Evolutionary conservation across 2,113 vertebrate genomes (phyloP), one percentile per base, ranked within the genome.

Genomic region (Amazona guildingii): DNA sequence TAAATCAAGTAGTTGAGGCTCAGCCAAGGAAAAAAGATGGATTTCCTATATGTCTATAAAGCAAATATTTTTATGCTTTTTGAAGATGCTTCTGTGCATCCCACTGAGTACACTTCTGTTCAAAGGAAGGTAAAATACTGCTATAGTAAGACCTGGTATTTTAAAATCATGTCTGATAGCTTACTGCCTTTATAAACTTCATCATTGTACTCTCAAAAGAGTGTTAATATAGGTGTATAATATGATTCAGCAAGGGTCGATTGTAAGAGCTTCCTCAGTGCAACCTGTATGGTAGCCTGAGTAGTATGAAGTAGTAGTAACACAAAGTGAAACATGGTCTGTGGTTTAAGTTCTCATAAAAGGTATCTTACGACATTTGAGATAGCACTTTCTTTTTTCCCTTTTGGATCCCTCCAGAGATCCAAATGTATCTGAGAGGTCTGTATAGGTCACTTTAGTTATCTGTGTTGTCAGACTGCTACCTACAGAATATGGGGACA

Each of bases 1-100:
- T 96, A 94, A 91, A 92, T 78, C 83, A 77, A 69, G 67, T 76
- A 44, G 20, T 29, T 74, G 69, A 75, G n/a, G 86, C 86, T 90
- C 43, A 88, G 61, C 31, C 51, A 55, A 39, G 51, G 72, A 67
- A 49, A 74, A 92, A 93, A 77, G 54, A 62, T 18, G 69, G 10
- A 68, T 92, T 93, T 61, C 25, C 35, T 55, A 3, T 46, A 10
- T 46, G 7, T 48, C 72, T 86, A 55, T 66, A 52, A 89, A 88
- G 28, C 28, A 90, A 72, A 68, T 23, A 68, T 4, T 10, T 70
- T 67, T 67, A 31, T 77, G 49, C 13, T 80, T 95, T 75, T 72
- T 87, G 33, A 66, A 62, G 62, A 11, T 54, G 17, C 13, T 88
- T 80, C 25, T 11, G 2, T 52, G 12, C 80, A 44, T 79, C 59